phyloP scores from a whole-genome alignment of 2,113 vertebrate species.

The Passer domesticus region DNA sequence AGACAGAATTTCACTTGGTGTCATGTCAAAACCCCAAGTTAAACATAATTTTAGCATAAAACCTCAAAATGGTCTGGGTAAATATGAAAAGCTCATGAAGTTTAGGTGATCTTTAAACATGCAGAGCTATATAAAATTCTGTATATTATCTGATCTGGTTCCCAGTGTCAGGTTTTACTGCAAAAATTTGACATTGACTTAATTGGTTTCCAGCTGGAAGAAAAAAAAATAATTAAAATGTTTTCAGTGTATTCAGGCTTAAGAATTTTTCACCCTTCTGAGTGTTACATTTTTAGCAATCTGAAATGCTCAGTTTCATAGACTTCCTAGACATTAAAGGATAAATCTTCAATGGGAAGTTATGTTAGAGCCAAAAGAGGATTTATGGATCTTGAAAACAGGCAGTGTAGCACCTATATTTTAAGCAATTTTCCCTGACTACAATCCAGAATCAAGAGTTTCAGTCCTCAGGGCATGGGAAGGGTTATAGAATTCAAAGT shows the following conservation, averaged over 20 bases:
- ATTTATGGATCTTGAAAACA: not conserved
- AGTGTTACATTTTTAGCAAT: not conserved
- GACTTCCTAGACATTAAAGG: not conserved
- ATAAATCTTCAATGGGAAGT: not conserved
- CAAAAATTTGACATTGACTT: not conserved
- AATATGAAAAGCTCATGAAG: constrained; percentile 1
- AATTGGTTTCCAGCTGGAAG: not conserved
- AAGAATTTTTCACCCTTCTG: not conserved
- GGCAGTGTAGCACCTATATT: not conserved
- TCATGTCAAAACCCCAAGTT: not conserved
- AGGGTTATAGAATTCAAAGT: not conserved
- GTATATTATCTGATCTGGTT: not conserved
- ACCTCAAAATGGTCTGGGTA: not conserved
- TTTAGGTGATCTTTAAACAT: not conserved
- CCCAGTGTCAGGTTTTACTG: not conserved
- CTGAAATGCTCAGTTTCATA: not conserved
- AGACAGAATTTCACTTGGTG: not conserved
- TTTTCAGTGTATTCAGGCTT: not conserved
- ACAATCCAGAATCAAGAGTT: not conserved
- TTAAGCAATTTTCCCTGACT: not conserved
- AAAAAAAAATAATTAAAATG: not conserved
- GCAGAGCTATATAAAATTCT: not conserved
- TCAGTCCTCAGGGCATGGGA: not conserved
- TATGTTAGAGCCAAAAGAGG: not conserved
- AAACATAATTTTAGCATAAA: not conserved